Base-by-base conservation (phyloP, 2,797 vertebrate genomes). In the Myotis pilosus region DNA sequence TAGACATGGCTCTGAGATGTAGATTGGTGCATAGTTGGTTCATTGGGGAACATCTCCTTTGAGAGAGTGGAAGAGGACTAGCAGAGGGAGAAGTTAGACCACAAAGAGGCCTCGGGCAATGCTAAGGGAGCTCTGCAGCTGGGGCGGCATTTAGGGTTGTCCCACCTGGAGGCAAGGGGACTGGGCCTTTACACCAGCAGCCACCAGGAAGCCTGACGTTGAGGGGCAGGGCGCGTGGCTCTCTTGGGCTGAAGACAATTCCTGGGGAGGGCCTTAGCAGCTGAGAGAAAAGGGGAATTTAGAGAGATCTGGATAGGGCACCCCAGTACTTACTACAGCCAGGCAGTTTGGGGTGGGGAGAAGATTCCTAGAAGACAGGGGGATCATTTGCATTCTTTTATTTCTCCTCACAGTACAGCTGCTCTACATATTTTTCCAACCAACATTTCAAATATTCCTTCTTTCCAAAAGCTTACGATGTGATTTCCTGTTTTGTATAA, bases 361-460 rank as follows among this genome's bases (percentile, higher is more conserved):
- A 64, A 7, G n/a, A 78, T 74, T 66, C 47, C 33, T 66, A 72
- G 36, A 78, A 94, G 60, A 84, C 6, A 57, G 16, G 4, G 30
- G 17, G 81, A 4, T 84, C 30, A 4, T 69, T 17, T 44, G 66
- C 33, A 11, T 62, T 87, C 49, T 92, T 6, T 8, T 28, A 2
- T 36, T 69, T 81, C 38, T 64, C 36, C 47, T 95, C 33, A 15
- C 8, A 41, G n/a, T 30, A n/a, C 2, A 28, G 16, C 15, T 60
- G 30, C 51, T 53, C 13, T 19, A 62, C 38, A 69, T 55, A 20
- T 69, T 89, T 75, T 74, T 74, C 30, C 8, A 75, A 49, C 11
- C 20, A 49, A 82, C 15, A 38, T 22, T 79, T 72, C 68, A 95
- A 92, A 19, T 57, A 53, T 64, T 76, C 87, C 74, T 30, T 80